Evolutionary conservation across 2,888 invertebrate genomes (phyloP).

Genomic region (Netelia fuscicornis): DNA sequence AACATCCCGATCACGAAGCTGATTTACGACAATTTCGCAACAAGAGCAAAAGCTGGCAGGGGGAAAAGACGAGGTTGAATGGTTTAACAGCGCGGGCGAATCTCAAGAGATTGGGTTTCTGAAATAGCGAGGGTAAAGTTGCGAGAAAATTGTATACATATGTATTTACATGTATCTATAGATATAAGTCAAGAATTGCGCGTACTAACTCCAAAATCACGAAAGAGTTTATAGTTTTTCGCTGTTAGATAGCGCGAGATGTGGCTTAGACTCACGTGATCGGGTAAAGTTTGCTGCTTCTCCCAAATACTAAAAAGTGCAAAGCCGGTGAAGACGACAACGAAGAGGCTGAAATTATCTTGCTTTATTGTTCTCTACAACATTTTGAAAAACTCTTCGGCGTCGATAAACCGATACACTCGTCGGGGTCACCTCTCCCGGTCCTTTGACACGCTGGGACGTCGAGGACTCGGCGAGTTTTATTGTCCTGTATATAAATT

Average conservation of each 20-base stretch:
- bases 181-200: no score
- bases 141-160: no score
- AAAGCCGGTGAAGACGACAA: slow-evolving; percentile 50
- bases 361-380: slow-evolving; percentile 37
- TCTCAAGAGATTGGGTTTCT: slow-evolving; percentile 82
- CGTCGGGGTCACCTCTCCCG: slow-evolving; percentile 23
- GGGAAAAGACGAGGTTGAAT: slow-evolving; percentile 82
- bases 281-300: not conserved
- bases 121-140: slow-evolving; percentile 7
- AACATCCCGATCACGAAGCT: slow-evolving; percentile 91
- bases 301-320: slow-evolving; percentile 59
- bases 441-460: slow-evolving; percentile 23
- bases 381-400: slow-evolving; percentile 32
- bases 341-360: slow-evolving; percentile 37
- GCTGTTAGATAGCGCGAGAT: slow-evolving; percentile 10
- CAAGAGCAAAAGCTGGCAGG: slow-evolving; percentile 91
- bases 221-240: not conserved
- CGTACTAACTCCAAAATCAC: not conserved
- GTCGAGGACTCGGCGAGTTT: slow-evolving; percentile 45
- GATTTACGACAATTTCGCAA: slow-evolving; percentile 91
- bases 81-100: slow-evolving; percentile 75
- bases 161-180: no score
- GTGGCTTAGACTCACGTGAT: not conserved
- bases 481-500: slow-evolving; percentile 62
- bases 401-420: slow-evolving; percentile 51